Conservation (phyloP, 2,797 vertebrate genomes). For the Sciaenops ocellatus region DNA sequence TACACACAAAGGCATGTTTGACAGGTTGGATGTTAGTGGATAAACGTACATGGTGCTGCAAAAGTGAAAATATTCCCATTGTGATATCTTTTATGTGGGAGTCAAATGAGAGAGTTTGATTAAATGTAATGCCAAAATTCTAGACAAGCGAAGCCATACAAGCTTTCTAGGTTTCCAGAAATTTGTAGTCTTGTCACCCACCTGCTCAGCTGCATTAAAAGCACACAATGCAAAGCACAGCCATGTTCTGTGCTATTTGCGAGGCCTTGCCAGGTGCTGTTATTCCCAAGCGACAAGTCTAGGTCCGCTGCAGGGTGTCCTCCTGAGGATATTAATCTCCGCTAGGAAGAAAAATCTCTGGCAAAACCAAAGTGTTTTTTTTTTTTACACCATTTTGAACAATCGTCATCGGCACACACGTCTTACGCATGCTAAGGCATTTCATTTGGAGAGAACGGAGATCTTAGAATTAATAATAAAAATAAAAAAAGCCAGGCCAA, state of each 20-base stretch:
- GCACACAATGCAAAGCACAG: constrained; percentile 13
- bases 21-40: constrained; percentile 20
- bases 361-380: constrained; percentile 29
- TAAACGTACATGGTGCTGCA: neutral
- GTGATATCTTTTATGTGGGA: neutral
- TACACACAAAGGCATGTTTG: neutral
- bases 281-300: constrained; percentile 37
- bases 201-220: constrained; percentile 41
- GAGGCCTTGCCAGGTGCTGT: constrained; percentile 43
- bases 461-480: neutral
- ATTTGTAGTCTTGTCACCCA: neutral
- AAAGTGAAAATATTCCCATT: neutral
- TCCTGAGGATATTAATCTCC: constrained; percentile 42
- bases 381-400: constrained; percentile 20
- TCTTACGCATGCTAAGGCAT: neutral
- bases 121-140: neutral
- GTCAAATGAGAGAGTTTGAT: constrained; percentile 12
- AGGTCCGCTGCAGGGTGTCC: constrained; percentile 11
- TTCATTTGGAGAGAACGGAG: neutral
- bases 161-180: neutral
- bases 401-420: constrained; percentile 1
- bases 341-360: constrained; percentile 12
- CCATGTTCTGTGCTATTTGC: constrained; percentile 11
- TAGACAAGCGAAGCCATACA: neutral
- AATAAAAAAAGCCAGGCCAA: neutral